Evolutionary conservation across 2,113 vertebrate genomes (phyloP).

Genomic region (Choloepus hoffmanni): DNA sequence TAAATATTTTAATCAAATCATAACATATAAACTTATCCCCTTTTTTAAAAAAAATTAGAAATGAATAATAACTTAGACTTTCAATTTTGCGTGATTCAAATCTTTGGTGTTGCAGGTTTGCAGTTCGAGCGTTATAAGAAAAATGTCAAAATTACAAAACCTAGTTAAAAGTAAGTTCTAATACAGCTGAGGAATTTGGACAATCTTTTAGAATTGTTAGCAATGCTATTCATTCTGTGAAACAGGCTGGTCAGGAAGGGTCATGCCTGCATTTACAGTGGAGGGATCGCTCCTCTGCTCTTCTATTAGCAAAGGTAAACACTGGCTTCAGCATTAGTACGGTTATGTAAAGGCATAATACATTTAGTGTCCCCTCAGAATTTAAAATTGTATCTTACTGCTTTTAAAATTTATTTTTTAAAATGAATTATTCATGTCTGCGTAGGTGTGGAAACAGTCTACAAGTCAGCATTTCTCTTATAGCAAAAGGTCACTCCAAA

Average conservation of each 20-base stretch:
- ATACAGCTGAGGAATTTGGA: background rate
- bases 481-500: conserved; percentile 35
- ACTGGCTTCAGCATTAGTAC: background rate
- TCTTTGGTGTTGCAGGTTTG: background rate
- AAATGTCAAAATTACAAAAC: background rate
- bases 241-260: background rate
- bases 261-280: too few relatives aligned
- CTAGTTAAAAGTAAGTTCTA: conserved; percentile 36
- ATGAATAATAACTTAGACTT: conserved; percentile 1
- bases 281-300: background rate
- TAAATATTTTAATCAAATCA: conserved; percentile 28
- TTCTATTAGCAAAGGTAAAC: background rate
- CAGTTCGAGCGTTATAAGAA: conserved; percentile 18
- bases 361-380: background rate
- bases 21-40: background rate
- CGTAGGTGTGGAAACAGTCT: background rate
- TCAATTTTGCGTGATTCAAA: background rate
- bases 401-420: conserved; percentile 66
- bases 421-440: conserved; percentile 66
- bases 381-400: conserved; percentile 11
- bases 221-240: background rate
- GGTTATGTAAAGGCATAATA: conserved; percentile 31
- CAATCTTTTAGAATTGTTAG: background rate
- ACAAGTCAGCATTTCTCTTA: conserved; percentile 56
- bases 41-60: conserved; percentile 5